A percentile compares a stretch with the other conserved stretches of the same genome.
phyloP scores from a whole-genome alignment of 2,888 invertebrate species.

The Cerastis leucographa region DNA sequence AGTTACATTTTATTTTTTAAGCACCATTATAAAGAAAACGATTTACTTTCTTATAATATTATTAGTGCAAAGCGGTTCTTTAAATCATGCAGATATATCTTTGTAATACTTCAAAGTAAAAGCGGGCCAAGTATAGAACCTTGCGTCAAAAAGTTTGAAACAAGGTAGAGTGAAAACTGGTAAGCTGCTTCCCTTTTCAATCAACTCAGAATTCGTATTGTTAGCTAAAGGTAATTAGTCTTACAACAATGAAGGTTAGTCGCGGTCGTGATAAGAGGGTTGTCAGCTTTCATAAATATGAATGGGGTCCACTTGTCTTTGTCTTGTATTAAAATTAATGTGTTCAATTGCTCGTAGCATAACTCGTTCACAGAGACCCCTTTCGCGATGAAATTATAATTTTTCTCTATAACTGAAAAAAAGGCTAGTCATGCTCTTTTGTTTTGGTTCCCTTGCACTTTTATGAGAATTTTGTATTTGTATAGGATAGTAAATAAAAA shows the following conservation, averaged over 20 bases:
- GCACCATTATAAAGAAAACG: slow-evolving; percentile 43
- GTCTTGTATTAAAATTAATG: slow-evolving; percentile 87
- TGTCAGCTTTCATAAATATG: slow-evolving; percentile 83
- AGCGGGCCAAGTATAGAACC: slow-evolving; percentile 24
- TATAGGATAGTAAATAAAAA: neutral
- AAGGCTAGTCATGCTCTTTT: slow-evolving; percentile 45
- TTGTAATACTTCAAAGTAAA: slow-evolving; percentile 27
- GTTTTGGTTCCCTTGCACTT: slow-evolving; percentile 35
- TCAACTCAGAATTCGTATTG: slow-evolving; percentile 57
- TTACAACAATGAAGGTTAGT: slow-evolving; percentile 64
- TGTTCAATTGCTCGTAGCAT: slow-evolving; percentile 79
- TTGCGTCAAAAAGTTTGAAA: slow-evolving; percentile 37
- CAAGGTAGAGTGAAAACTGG: slow-evolving; percentile 35
- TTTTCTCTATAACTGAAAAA: slow-evolving; percentile 42
- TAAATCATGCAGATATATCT: slow-evolving; percentile 46
- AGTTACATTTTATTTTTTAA: slow-evolving; percentile 30
- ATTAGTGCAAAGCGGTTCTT: slow-evolving; percentile 38
- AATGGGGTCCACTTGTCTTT: slow-evolving; percentile 81
- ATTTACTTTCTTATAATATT: slow-evolving; percentile 20
- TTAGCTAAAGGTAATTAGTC: slow-evolving; percentile 64
- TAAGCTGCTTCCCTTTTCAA: slow-evolving; percentile 56
- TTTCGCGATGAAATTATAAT: slow-evolving; percentile 70
- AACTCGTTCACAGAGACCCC: slow-evolving; percentile 71
- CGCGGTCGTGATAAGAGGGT: slow-evolving; percentile 58
- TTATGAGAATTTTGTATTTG: neutral